A percentile compares a stretch with the other conserved stretches of the same genome.
These are phyloP conservation scores for Drosophila arizonae DNA, from an alignment of 1,140 invertebrate species.

Conservation along the genomic window DNA sequence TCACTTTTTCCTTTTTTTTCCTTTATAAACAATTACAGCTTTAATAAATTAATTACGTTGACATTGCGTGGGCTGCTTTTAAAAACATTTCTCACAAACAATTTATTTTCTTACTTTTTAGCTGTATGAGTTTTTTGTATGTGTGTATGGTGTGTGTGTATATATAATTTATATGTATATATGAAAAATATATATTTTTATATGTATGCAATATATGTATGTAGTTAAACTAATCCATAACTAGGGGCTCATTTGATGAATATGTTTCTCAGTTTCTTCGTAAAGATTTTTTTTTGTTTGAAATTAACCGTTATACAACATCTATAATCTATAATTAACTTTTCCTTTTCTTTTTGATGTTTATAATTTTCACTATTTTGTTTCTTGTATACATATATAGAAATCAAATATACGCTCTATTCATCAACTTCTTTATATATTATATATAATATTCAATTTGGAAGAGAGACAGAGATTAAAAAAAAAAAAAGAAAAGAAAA, in stretches of 20 bases:
- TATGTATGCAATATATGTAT: conserved; percentile 54
- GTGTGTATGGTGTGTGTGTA: conserved; percentile 39
- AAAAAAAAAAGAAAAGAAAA: conserved; percentile 47
- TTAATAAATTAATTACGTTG: conserved; percentile 42
- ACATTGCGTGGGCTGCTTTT: conserved; percentile 44
- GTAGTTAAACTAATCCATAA: conserved; percentile 78
- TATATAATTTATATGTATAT: conserved; percentile 60
- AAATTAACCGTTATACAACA: conserved; percentile 51
- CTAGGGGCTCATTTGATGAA: conserved; percentile 79
- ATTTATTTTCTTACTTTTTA: neutral
- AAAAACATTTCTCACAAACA: conserved; percentile 42
- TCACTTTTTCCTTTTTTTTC: conserved; percentile 9
- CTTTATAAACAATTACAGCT: conserved; percentile 38
- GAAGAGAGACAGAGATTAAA: conserved; percentile 28
- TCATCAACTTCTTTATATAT: conserved; percentile 21
- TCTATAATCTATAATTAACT: conserved; percentile 46
- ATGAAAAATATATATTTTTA: conserved; percentile 60
- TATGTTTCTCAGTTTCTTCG: conserved; percentile 50
- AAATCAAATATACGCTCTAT: conserved; percentile 46
- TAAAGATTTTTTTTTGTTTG: conserved; percentile 45
- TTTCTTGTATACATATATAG: neutral
- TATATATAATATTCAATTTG: conserved; percentile 28
- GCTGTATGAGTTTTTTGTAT: conserved; percentile 18
- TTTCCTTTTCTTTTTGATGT: conserved; percentile 42
- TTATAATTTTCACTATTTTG: conserved; percentile 58